phyloP scores from a whole-genome alignment of 2,888 invertebrate genomes.

The Maniola hyperantus region DNA sequence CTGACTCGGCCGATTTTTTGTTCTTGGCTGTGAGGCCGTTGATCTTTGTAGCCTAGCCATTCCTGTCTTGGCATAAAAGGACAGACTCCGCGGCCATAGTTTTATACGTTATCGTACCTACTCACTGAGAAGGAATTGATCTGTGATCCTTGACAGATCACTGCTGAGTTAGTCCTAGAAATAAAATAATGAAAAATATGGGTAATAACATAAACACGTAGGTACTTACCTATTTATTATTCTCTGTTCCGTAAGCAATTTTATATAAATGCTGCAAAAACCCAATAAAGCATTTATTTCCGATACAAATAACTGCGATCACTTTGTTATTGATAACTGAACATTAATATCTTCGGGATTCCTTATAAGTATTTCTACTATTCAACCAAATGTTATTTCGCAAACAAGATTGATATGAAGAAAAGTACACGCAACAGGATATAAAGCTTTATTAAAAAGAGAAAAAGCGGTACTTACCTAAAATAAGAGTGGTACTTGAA shows the following conservation, averaged over 20 bases:
- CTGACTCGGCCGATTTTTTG: background rate
- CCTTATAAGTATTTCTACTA: constrained; percentile 9
- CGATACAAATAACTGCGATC: constrained; percentile 11
- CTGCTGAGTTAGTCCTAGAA: background rate
- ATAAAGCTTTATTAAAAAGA: background rate
- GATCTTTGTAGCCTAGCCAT: background rate
- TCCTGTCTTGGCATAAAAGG: constrained; percentile 14
- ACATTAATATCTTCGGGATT: constrained; percentile 12
- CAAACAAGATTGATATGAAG: constrained; percentile 21
- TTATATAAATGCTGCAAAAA: background rate
- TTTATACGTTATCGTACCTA: background rate
- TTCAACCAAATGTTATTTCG: constrained; percentile 19
- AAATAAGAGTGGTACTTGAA: background rate
- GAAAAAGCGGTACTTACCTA: no score
- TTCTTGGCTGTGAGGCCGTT: background rate
- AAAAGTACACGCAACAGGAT: constrained; percentile 3
- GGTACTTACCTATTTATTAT: background rate
- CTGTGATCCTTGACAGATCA: background rate
- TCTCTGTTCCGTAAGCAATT: background rate
- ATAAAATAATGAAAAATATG: no score
- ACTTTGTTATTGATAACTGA: constrained; percentile 22
- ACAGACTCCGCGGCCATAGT: background rate
- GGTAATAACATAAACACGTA: background rate
- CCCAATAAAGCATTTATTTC: constrained; percentile 10
- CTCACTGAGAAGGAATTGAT: background rate